Evolutionary conservation across 2,797 vertebrate genomes (phyloP).

Genomic region (Miichthys miiuy): DNA sequence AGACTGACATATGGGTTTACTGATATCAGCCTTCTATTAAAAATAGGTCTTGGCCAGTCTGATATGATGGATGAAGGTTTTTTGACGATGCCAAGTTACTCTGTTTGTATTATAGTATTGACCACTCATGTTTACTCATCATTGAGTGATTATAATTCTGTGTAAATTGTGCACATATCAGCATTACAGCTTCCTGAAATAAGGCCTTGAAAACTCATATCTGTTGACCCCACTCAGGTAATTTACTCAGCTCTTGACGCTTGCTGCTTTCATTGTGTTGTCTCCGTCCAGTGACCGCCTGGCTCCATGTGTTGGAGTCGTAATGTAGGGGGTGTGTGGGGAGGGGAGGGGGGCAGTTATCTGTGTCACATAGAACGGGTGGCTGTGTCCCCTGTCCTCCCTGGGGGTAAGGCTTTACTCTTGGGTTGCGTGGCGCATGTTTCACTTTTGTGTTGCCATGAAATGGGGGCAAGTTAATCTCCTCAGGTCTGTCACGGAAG

Average conservation of each 20-base stretch:
- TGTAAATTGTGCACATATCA: not conserved
- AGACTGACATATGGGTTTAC: constrained; percentile 6
- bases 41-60: not conserved
- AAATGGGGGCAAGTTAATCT: constrained; percentile 84
- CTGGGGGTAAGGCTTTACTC: constrained; percentile 77
- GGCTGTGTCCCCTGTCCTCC: constrained; percentile 68
- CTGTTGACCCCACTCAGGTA: constrained; percentile 42
- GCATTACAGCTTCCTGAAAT: not conserved
- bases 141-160: not conserved
- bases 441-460: constrained; percentile 81
- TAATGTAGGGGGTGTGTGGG: constrained; percentile 16
- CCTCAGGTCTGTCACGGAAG: constrained; percentile 81
- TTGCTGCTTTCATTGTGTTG: constrained; percentile 29
- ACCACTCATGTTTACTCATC: too few species aligned
- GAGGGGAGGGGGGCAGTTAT: constrained; percentile 45
- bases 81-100: not conserved
- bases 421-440: constrained; percentile 80
- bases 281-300: constrained; percentile 49
- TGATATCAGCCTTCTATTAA: constrained; percentile 14
- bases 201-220: not conserved
- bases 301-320: constrained; percentile 44
- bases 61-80: not conserved
- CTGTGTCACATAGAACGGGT: constrained; percentile 68
- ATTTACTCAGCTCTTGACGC: constrained; percentile 30
- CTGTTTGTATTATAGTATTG: not conserved